A percentile compares a stretch with the other conserved stretches of the same genome.
Conservation (phyloP, 2,113 vertebrate species). For the Pogona vitticeps region DNA sequence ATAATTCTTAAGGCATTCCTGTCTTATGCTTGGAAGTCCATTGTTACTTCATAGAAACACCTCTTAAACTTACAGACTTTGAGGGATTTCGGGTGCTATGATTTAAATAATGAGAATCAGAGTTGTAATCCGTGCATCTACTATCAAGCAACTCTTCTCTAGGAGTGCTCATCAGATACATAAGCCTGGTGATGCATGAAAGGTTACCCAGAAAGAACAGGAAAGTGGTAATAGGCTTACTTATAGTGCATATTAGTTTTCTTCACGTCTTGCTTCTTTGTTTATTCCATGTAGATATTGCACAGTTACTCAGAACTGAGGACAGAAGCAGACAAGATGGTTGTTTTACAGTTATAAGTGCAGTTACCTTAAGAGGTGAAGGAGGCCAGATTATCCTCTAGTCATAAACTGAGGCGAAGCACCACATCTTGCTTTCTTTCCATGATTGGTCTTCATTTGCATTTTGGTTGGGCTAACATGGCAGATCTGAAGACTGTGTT, state of each 20-base stretch:
- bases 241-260: background rate
- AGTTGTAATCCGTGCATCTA: background rate
- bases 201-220: too few species aligned
- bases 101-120: background rate
- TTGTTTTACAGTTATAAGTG: too few species aligned
- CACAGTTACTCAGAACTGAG: background rate
- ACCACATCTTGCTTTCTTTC: too few species aligned
- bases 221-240: background rate
- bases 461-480: too few species aligned
- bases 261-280: background rate
- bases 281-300: too few species aligned
- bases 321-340: too few species aligned
- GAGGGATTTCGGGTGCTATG: background rate
- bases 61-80: background rate
- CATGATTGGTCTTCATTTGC: too few species aligned
- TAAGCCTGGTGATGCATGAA: background rate
- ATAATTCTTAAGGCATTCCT: background rate
- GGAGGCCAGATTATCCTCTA: too few species aligned
- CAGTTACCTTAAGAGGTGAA: too few species aligned
- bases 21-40: background rate
- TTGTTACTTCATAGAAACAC: background rate
- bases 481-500: too few species aligned
- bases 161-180: background rate
- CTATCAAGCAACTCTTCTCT: background rate
- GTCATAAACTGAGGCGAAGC: too few species aligned